phyloP scores from a whole-genome alignment of 1,140 invertebrate species.

The Leptopilina clavipes region DNA sequence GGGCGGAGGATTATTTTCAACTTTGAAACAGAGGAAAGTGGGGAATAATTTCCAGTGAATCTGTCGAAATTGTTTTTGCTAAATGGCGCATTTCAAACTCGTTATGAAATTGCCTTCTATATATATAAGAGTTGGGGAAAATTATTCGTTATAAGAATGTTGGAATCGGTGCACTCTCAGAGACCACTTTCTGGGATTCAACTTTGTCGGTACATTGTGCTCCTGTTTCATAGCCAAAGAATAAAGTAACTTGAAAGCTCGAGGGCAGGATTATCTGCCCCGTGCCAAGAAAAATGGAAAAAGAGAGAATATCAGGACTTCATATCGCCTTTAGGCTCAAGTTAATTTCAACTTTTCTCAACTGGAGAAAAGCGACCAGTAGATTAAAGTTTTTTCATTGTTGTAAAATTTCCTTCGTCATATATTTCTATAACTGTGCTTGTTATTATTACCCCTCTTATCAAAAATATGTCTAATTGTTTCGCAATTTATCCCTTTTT shows the following conservation, averaged over 20 bases:
- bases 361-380: background rate
- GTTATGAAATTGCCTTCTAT: conserved; percentile 11
- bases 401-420: conserved; percentile 1
- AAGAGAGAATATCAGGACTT: conserved; percentile 17
- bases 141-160: conserved; percentile 14
- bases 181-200: conserved; percentile 40
- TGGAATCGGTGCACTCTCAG: conserved; percentile 22
- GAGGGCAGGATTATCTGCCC: conserved; percentile 36
- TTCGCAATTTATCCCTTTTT: no score
- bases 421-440: background rate
- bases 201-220: conserved; percentile 44
- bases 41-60: background rate
- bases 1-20: background rate
- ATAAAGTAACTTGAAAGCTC: conserved; percentile 40
- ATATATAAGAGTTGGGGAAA: background rate
- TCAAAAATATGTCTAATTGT: background rate
- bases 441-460: background rate
- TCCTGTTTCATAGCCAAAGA: conserved; percentile 40
- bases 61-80: conserved; percentile 27
- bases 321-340: conserved; percentile 28
- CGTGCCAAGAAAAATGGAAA: conserved; percentile 39
- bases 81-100: conserved; percentile 31
- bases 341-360: conserved; percentile 20
- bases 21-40: background rate
- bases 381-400: background rate